Evolutionary conservation across 1,140 invertebrate species (phyloP).

Genomic region (Eulimnadia texana): DNA sequence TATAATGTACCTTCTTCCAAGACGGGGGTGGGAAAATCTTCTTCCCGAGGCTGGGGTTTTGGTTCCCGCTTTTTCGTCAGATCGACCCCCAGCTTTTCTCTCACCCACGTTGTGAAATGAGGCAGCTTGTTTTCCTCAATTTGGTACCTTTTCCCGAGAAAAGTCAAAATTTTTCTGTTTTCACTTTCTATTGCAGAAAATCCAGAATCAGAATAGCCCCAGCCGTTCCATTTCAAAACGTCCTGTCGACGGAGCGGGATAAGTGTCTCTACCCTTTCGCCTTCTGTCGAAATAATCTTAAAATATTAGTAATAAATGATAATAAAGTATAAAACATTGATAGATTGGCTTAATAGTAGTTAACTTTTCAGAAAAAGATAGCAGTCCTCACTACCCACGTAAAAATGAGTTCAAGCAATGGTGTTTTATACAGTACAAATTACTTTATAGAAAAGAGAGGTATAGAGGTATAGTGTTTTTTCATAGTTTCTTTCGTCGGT

Average conservation of each 20-base stretch:
- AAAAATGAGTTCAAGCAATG: too few species aligned
- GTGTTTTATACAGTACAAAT: too few species aligned
- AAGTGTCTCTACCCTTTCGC: conserved; percentile 10
- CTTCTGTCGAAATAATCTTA: too few species aligned
- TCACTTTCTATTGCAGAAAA: conserved; percentile 41
- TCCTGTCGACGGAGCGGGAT: conserved; percentile 44
- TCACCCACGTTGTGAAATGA: conserved; percentile 65
- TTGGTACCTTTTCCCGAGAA: conserved; percentile 54
- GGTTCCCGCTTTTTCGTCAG: conserved; percentile 22
- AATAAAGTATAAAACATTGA: too few species aligned
- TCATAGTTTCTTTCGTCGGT: not conserved
- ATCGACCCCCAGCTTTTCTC: conserved; percentile 52
- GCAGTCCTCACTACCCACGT: too few species aligned
- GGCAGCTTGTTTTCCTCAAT: conserved; percentile 52
- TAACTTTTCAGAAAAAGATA: too few species aligned
- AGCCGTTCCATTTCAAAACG: conserved; percentile 91
- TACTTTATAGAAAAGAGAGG: too few species aligned
- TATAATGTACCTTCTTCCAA: conserved; percentile 27
- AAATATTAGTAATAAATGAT: too few species aligned
- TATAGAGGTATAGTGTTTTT: too few species aligned
- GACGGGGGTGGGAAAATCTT: conserved; percentile 38
- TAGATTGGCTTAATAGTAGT: too few species aligned
- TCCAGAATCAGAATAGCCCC: conserved; percentile 89
- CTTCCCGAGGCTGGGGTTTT: conserved; percentile 28
- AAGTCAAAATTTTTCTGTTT: conserved; percentile 43